Conservation (phyloP, 2,888 invertebrate genomes). For the Parascotia fuliginaria region DNA sequence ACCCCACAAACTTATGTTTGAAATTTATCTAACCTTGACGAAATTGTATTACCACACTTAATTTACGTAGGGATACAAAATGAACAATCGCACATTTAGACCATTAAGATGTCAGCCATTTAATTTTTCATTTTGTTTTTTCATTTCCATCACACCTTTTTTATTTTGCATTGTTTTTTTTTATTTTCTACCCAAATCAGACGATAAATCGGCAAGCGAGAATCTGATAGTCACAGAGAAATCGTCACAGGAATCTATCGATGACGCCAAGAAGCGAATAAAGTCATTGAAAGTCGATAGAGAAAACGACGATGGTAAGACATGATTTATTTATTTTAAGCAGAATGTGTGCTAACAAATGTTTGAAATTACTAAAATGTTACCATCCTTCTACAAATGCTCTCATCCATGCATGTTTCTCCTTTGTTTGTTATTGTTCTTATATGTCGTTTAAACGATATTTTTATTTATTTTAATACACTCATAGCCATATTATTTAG, state of each 20-base stretch:
- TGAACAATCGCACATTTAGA: not conserved
- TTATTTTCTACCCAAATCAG: conserved; percentile 46
- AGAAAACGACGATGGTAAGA: conserved; percentile 81
- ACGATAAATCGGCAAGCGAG: conserved; percentile 65
- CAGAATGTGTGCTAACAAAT: conserved; percentile 14
- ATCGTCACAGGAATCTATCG: conserved; percentile 73
- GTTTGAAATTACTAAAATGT: not conserved
- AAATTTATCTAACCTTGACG: not conserved
- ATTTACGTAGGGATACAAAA: not conserved
- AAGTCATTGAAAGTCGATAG: conserved; percentile 80
- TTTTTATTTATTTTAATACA: conserved; percentile 28
- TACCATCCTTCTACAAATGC: not conserved
- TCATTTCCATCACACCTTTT: conserved; percentile 28
- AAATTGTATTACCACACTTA: not conserved
- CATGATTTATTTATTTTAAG: conserved; percentile 25
- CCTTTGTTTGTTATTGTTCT: not conserved
- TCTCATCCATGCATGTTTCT: not conserved
- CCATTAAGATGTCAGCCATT: not conserved
- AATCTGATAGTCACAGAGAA: conserved; percentile 63
- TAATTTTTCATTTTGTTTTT: not conserved
- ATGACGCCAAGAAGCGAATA: conserved; percentile 77
- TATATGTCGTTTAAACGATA: not conserved
- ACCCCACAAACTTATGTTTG: not conserved
- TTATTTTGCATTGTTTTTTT: conserved; percentile 40
- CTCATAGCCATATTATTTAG: conserved; percentile 54